Evolutionary conservation across 2,888 invertebrate species (phyloP).

Genomic region (Digitonthophagus gazella): DNA sequence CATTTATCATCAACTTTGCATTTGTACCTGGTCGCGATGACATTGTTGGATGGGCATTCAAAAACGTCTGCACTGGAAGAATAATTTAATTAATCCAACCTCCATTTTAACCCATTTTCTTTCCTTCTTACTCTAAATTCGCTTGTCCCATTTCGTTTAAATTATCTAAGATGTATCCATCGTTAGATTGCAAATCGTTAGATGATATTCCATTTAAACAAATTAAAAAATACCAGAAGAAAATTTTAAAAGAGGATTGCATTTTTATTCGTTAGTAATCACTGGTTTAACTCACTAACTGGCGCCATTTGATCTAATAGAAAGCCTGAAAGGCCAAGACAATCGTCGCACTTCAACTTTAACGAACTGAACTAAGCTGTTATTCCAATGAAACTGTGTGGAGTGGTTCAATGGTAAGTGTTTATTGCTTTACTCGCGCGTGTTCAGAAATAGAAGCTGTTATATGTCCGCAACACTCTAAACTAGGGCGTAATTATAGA

Average conservation of each 20-base stretch:
- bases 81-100: not conserved
- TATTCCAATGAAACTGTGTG: not conserved
- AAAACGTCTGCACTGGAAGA: constrained; percentile 45
- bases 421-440: not conserved
- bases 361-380: not conserved
- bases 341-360: not conserved
- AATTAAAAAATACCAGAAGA: not conserved
- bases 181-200: constrained; percentile 7
- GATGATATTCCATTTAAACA: not conserved
- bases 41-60: constrained; percentile 61
- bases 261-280: not conserved
- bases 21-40: constrained; percentile 61
- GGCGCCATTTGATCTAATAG: not conserved
- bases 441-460: not conserved
- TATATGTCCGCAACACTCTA: not conserved
- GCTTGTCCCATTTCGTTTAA: constrained; percentile 30
- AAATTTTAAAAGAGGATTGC: no score
- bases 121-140: constrained; percentile 31
- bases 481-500: not conserved
- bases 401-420: not conserved
- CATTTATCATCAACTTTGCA: constrained; percentile 60
- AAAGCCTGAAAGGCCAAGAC: not conserved
- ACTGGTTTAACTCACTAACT: not conserved
- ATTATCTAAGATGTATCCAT: constrained; percentile 30
- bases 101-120: not conserved